Conservation (phyloP, 2,797 vertebrate species). For the Argya squamiceps region DNA sequence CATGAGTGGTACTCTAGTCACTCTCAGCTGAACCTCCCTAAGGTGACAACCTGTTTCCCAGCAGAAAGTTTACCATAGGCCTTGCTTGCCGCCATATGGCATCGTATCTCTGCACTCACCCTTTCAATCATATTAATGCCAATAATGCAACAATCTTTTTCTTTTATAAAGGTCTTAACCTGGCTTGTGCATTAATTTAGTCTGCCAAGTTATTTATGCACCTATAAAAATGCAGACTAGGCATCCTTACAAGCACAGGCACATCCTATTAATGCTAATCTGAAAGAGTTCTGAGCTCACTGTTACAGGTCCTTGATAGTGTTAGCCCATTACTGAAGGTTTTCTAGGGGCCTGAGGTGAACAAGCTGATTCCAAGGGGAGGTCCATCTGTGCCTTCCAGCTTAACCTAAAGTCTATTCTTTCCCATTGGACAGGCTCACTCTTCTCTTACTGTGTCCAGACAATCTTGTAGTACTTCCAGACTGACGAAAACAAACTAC, state of each 20-base stretch:
- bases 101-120: neutral
- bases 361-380: neutral
- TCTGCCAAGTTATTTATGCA: conserved; percentile 21
- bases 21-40: neutral
- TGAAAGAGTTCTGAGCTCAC: conserved; percentile 7
- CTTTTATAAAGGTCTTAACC: conserved; percentile 43
- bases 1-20: neutral
- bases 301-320: neutral
- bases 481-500: neutral
- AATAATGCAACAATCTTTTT: conserved; percentile 41
- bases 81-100: neutral
- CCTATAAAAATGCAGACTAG: conserved; percentile 45
- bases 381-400: neutral
- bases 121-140: conserved; percentile 34
- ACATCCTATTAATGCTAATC: neutral
- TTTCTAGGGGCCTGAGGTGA: neutral
- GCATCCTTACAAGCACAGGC: neutral
- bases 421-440: neutral
- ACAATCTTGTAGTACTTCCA: neutral
- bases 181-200: conserved; percentile 26
- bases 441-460: neutral
- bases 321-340: neutral
- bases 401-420: neutral
- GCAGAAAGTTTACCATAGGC: neutral
- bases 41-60: neutral